Base-by-base conservation (phyloP, 1,140 invertebrate species). In the Drosophila arizonae region DNA sequence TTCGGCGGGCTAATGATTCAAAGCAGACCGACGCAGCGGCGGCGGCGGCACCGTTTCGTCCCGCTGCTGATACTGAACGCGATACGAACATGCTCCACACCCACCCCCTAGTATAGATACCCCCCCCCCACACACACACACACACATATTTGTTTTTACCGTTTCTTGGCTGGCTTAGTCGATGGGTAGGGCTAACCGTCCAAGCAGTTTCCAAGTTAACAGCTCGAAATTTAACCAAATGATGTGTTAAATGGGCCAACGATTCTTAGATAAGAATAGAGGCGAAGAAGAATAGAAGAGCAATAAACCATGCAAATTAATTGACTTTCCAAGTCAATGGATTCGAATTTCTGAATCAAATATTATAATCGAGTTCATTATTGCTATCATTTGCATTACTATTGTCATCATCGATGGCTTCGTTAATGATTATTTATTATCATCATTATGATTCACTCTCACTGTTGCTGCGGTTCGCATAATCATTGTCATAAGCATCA, bases 1-100 rank as follows among this genome's bases (percentile, higher is more conserved):
- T 65, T 55, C 64, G 4, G 30, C 45, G 65, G 69, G 58, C 69
- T 84, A 84, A 84, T 84, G 73, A 85, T 21, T 56, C 73, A 77
- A 84, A 84, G 81, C 77, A 65, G 43, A 36, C 76, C 76, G 57
- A 70, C 67, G 17, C 45, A 36, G 33, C 33, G 36, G n/a, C 48
- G 48, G 21, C 48, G 48, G 21, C 48, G 24, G 11, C 51, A 30
- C 2, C 51, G 51, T 15, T 33, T 52, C 51, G 51, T 52, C 51
- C 51, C 28, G 51, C 50, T 17, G 39, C 26, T 2, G 33, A 54
- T 39, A 51, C 28, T 41, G 30, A 56, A 13, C 11, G 54, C 77
- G 56, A 58, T 58, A 58, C 36, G 48, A 57, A 57, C 28, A 48
- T 41, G 33, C 51, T 61, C 33, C 24, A 39, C 33, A 36, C 46